Percentiles rank a stretch among this genome's conserved stretches.
Conservation (phyloP, 2,797 vertebrate species). For the Selene dorsalis region DNA sequence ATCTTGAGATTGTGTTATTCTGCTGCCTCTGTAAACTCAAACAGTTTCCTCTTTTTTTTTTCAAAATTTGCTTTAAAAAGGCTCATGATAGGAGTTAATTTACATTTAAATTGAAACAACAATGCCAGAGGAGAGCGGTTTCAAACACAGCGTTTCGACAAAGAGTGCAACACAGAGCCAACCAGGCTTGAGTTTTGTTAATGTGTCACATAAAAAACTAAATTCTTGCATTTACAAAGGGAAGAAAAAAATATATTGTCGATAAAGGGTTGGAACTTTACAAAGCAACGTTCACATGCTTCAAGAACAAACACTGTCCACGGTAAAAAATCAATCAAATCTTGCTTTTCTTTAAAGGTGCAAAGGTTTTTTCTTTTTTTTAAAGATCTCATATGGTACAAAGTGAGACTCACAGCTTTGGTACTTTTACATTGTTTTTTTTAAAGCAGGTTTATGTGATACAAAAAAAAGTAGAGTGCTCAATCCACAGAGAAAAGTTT, state of each 20-base stretch:
- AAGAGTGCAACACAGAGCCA: conserved; percentile 9
- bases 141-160: conserved; percentile 6
- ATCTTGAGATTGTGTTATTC: conserved; percentile 35
- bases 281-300: background rate
- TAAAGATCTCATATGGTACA: too few species aligned
- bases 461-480: too few species aligned
- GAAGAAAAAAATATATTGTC: background rate
- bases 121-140: conserved; percentile 18
- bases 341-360: too few species aligned
- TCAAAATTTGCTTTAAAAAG: conserved; percentile 38
- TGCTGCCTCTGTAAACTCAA: conserved; percentile 43
- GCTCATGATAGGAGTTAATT: conserved; percentile 64
- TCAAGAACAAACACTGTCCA: background rate
- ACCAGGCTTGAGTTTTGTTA: conserved; percentile 12
- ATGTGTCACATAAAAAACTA: conserved; percentile 5
- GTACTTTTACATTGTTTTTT: too few species aligned
- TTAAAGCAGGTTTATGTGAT: background rate
- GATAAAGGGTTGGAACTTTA: conserved; percentile 4
- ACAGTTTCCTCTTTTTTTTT: conserved; percentile 15
- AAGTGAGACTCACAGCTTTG: too few species aligned
- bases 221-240: conserved; percentile 9
- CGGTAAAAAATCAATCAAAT: too few species aligned
- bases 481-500: too few species aligned
- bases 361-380: too few species aligned
- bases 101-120: conserved; percentile 78